Evolutionary conservation across 2,113 vertebrate genomes (phyloP), one percentile per base, ranked within the genome.

Genomic region (Colaptes auratus): DNA sequence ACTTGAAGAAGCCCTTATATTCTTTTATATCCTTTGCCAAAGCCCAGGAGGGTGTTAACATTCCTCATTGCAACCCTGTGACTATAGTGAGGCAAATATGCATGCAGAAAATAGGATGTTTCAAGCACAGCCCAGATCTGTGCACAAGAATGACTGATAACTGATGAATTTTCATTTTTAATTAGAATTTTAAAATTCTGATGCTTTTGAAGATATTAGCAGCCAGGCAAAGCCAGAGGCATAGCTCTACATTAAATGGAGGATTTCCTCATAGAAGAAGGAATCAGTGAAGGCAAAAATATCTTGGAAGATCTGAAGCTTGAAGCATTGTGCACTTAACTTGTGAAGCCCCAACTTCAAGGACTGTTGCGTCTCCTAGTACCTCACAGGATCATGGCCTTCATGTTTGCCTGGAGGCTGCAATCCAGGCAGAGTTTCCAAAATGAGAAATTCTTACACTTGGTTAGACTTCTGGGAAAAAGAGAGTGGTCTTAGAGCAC

Each of bases 251-350:
- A 73, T 73, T 80, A 88, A 89, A 58, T 44, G 39, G 50, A 58
- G 9, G 10, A 66, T 94, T 94, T 93, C 75, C 55, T 88, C 20
- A 64, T 82, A 60, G 59, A 94, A 94, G 72, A 27, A 83, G 50
- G 39, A 94, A 73, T 35, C 50, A 20, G 9, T 0, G 1, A 88
- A 66, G 63, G 39, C 72, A 79, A 65, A 82, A 25, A 6, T 17
- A 36, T 61, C n/a, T 58, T 61, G 44, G 90, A 93, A 90, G 67
- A n/a, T 28, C 10, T 69, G 78, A 72, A 80, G 59, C 33, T 72
- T 59, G 66, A 76, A 85, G 39, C 31, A 14, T 36, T 3, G 1
- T 5, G 1, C 3, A 0, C 25, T 28, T 82, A 39, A 72, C 12
- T 33, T 2, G 0, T 27, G 66, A 86, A 76, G 12, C 44, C 79